Percentiles rank a stretch among this genome's conserved stretches.
Conservation (phyloP, 2,113 vertebrate species). For the Potamarius usumacintae region DNA sequence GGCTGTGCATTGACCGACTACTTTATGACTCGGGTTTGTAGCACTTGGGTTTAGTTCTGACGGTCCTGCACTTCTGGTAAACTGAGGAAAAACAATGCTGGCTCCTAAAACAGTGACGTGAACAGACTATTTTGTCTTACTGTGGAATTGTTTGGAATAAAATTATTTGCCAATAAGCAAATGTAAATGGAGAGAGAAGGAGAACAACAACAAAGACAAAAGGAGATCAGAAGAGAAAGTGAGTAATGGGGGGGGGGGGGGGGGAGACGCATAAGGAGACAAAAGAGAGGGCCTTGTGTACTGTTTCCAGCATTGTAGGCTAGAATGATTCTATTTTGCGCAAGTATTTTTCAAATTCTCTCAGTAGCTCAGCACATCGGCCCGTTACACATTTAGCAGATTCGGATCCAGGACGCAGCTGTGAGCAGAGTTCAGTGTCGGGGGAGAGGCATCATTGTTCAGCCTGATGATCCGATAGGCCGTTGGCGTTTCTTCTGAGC, state of each 20-base stretch:
- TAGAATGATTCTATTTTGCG: conserved; percentile 38
- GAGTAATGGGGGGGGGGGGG: neutral
- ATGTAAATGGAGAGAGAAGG: neutral
- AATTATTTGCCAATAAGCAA: neutral
- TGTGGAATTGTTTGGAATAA: neutral
- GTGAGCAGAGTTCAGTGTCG: conserved; percentile 77
- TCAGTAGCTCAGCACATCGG: neutral
- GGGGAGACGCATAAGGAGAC: neutral
- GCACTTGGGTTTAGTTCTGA: neutral
- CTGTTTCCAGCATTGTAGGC: conserved; percentile 9
- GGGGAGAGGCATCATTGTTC: conserved; percentile 68
- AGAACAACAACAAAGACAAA: neutral
- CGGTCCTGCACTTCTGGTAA: neutral
- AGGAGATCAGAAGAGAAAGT: neutral
- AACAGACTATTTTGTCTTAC: neutral
- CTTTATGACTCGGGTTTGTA: neutral
- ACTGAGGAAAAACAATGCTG: neutral
- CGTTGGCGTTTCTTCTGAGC: conserved; percentile 76
- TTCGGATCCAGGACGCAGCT: conserved; percentile 81
- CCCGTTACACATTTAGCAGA: conserved; percentile 76
- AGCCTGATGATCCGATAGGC: conserved; percentile 75
- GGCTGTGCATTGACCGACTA: neutral
- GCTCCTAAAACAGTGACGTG: neutral
- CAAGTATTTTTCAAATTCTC: neutral
- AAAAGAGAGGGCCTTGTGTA: conserved; percentile 23